phyloP scores from a whole-genome alignment of 2,113 vertebrate species.

The Polypterus bichir region DNA sequence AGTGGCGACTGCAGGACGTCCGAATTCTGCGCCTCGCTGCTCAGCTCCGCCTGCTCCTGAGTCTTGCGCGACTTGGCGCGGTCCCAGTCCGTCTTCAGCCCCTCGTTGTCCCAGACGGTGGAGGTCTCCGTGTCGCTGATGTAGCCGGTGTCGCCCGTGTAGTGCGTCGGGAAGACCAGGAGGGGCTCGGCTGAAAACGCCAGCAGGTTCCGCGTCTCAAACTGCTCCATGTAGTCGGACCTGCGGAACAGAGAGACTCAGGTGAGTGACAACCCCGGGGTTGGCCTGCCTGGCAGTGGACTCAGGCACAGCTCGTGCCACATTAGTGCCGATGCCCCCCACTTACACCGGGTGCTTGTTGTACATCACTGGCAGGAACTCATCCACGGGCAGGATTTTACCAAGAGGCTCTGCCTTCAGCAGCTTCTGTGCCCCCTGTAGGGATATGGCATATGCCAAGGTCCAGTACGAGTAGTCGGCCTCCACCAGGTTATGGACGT shows the following conservation, averaged over 20 bases:
- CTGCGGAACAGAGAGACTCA: slow-evolving; percentile 28
- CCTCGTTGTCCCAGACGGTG: slow-evolving; percentile 77
- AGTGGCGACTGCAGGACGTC: slow-evolving; percentile 72
- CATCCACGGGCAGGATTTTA: slow-evolving; percentile 76
- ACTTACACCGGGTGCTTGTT: slow-evolving; percentile 85
- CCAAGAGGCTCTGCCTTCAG: slow-evolving; percentile 59
- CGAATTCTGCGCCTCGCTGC: slow-evolving; percentile 68
- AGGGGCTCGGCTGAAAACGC: slow-evolving; percentile 83
- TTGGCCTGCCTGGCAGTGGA: not conserved
- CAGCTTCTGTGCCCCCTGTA: slow-evolving; percentile 73
- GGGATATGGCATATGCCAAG: slow-evolving; percentile 70
- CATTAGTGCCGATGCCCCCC: too few relatives aligned
- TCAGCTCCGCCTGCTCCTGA: slow-evolving; percentile 64
- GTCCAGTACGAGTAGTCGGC: slow-evolving; percentile 92
- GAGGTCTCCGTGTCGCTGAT: slow-evolving; percentile 88
- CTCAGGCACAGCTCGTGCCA: too few relatives aligned
- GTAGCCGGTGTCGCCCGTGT: slow-evolving; percentile 75
- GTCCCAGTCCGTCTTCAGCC: slow-evolving; percentile 74
- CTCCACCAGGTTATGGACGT: slow-evolving; percentile 72
- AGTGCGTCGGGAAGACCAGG: slow-evolving; percentile 76
- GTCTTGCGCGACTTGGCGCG: slow-evolving; percentile 72
- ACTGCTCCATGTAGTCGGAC: slow-evolving; percentile 69
- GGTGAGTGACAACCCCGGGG: not conserved
- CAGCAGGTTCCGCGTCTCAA: slow-evolving; percentile 60
- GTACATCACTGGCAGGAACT: slow-evolving; percentile 85